A percentile compares a stretch with the other conserved stretches of the same genome.
Conservation (phyloP, 2,888 invertebrate species). For the Lapara coniferarum region DNA sequence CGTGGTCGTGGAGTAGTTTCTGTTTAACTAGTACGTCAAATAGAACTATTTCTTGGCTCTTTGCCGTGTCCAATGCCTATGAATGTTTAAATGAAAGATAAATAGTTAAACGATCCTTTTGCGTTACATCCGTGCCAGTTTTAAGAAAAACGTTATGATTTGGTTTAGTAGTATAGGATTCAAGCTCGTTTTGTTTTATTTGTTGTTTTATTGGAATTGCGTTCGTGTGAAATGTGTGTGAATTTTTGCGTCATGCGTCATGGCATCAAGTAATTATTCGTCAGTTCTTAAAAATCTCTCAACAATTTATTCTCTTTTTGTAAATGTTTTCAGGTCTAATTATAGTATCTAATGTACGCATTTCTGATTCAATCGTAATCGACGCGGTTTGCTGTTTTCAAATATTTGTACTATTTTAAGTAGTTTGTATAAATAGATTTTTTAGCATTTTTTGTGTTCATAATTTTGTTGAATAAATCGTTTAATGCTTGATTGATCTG, state of each 20-base stretch:
- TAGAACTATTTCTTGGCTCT: slow-evolving; percentile 49
- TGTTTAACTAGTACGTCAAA: slow-evolving; percentile 38
- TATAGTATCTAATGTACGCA: slow-evolving; percentile 7
- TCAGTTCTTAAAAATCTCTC: not conserved
- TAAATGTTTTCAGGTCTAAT: slow-evolving; percentile 1
- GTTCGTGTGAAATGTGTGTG: slow-evolving; percentile 12
- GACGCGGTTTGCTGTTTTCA: not conserved
- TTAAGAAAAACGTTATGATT: slow-evolving; percentile 46
- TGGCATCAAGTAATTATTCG: slow-evolving; percentile 16
- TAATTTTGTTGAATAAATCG: not conserved
- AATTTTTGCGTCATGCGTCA: slow-evolving; percentile 14
- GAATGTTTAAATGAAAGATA: slow-evolving; percentile 44
- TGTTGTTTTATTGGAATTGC: slow-evolving; percentile 18
- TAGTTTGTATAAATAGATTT: not conserved
- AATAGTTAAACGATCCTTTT: slow-evolving; percentile 48
- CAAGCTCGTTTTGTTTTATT: slow-evolving; percentile 9
- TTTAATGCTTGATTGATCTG: not conserved
- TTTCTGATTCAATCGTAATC: not conserved
- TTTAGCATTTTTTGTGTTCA: not conserved
- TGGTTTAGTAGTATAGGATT: slow-evolving; percentile 33
- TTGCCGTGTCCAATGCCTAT: slow-evolving; percentile 44
- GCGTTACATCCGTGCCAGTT: slow-evolving; percentile 45
- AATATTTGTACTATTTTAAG: not conserved
- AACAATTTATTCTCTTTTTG: slow-evolving; percentile 4
- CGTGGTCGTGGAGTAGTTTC: slow-evolving; percentile 37